These are phyloP conservation scores for Athrips mouffetella DNA, from an alignment of 2,888 invertebrate species.

Conservation along the genomic window DNA sequence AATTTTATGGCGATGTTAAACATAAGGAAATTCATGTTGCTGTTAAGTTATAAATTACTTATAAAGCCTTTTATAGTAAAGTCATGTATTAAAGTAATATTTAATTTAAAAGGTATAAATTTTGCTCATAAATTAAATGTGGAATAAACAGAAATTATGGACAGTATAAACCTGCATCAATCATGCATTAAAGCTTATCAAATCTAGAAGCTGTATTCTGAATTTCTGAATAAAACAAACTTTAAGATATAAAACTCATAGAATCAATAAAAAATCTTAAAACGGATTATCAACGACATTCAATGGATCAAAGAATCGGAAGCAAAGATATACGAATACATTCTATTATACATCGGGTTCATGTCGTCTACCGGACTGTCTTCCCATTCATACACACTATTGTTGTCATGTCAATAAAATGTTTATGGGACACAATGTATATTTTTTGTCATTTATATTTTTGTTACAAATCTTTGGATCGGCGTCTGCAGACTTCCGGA, in stretches of 20 bases:
- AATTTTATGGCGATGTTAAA: slow-evolving; percentile 12
- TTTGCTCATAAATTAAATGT: not conserved
- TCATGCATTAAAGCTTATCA: too few species aligned
- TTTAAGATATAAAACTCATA: slow-evolving; percentile 41
- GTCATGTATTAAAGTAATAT: slow-evolving; percentile 9
- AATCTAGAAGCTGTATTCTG: too few species aligned
- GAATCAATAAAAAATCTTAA: slow-evolving; percentile 44
- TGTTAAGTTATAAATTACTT: slow-evolving; percentile 14
- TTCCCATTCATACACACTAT: slow-evolving; percentile 40
- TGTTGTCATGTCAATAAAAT: slow-evolving; percentile 48
- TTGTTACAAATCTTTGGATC: slow-evolving; percentile 47
- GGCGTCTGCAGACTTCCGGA: slow-evolving; percentile 58
- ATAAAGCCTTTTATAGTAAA: slow-evolving; percentile 11
- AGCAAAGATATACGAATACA: slow-evolving; percentile 32
- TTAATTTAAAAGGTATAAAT: too few species aligned
- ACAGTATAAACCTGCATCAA: slow-evolving; percentile 11
- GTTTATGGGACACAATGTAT: slow-evolving; percentile 47
- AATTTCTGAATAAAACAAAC: too few species aligned
- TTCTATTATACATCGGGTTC: slow-evolving; percentile 34
- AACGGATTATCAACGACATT: slow-evolving; percentile 33
- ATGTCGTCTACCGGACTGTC: slow-evolving; percentile 21
- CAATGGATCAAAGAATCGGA: slow-evolving; percentile 27
- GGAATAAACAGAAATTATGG: not conserved
- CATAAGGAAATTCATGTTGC: slow-evolving; percentile 14
- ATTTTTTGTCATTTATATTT: slow-evolving; percentile 68